phyloP scores from a whole-genome alignment of 2,113 vertebrate species.

The Balaeniceps rex region DNA sequence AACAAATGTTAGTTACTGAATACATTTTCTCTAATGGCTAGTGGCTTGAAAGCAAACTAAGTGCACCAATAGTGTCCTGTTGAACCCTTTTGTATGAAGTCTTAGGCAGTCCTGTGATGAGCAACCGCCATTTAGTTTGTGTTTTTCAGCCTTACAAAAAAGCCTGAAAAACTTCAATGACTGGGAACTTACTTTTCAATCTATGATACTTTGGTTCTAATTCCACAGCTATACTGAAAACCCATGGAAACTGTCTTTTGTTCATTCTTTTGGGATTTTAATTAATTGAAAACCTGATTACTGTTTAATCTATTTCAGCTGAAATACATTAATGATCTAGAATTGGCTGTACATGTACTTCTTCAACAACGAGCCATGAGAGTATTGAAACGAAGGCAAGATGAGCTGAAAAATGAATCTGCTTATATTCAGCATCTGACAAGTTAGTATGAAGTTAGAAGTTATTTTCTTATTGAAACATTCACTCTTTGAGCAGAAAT shows the following conservation, averaged over 20 bases:
- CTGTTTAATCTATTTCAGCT: conserved; percentile 72
- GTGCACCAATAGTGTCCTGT: fast-evolving
- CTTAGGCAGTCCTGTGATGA: not conserved
- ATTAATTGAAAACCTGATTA: not conserved
- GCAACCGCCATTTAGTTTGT: not conserved
- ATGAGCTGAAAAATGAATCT: conserved; percentile 78
- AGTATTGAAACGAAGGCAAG: conserved; percentile 76
- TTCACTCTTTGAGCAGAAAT: not conserved
- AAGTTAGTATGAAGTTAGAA: conserved; percentile 68
- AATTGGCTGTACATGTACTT: conserved; percentile 79
- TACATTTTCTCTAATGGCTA: not conserved
- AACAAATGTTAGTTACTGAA: not conserved
- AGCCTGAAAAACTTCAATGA: not conserved
- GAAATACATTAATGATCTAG: conserved; percentile 79
- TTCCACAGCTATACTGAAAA: not conserved
- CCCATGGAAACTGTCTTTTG: fast-evolving
- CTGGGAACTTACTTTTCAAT: not conserved
- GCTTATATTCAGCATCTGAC: conserved; percentile 75
- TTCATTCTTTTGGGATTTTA: not conserved
- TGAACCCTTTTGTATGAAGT: not conserved
- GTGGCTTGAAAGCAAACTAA: not conserved
- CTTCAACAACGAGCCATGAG: conserved; percentile 75
- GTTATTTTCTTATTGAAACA: not conserved
- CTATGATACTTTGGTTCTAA: not conserved
- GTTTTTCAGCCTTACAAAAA: not conserved